phyloP scores from a whole-genome alignment of 2,113 vertebrate genomes.

The Pangasianodon hypophthalmus region DNA sequence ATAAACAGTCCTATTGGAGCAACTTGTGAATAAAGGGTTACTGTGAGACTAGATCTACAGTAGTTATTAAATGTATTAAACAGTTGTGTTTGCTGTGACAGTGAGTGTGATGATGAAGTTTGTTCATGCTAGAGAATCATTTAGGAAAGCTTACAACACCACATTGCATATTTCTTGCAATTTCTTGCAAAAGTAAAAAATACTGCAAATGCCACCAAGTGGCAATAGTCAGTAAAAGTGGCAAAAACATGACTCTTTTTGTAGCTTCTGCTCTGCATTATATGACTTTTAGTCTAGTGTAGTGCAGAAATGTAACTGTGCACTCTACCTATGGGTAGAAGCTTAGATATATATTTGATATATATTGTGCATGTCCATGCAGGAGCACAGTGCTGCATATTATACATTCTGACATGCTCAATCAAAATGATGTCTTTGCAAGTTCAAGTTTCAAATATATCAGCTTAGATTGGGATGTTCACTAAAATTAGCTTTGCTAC shows the following conservation, averaged over 20 bases:
- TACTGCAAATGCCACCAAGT: conserved; percentile 34
- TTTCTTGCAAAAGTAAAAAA: conserved; percentile 4
- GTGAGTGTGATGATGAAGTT: neutral
- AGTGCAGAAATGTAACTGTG: neutral
- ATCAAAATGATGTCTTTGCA: conserved; percentile 24
- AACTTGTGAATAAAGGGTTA: neutral
- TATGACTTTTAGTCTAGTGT: conserved; percentile 16
- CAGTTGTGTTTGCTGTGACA: neutral
- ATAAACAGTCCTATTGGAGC: neutral
- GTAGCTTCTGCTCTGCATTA: neutral
- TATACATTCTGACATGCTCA: conserved; percentile 23
- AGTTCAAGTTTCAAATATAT: conserved; percentile 44
- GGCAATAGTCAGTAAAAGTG: conserved; percentile 19
- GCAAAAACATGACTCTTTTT: neutral
- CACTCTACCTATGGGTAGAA: neutral
- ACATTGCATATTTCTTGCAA: conserved; percentile 16
- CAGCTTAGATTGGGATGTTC: conserved; percentile 20
- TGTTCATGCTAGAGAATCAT: conserved; percentile 17
- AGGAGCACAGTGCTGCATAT: conserved; percentile 28
- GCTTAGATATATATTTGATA: neutral
- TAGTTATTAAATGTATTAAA: neutral
- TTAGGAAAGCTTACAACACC: conserved; percentile 17
- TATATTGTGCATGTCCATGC: conserved; percentile 5
- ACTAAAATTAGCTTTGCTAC: conserved; percentile 14
- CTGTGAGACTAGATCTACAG: neutral